Evolutionary conservation across 92 coral and sea anemone genomes (phyloP), one percentile per base, ranked within the genome.

Genomic region (Zoanthus gigantus): DNA sequence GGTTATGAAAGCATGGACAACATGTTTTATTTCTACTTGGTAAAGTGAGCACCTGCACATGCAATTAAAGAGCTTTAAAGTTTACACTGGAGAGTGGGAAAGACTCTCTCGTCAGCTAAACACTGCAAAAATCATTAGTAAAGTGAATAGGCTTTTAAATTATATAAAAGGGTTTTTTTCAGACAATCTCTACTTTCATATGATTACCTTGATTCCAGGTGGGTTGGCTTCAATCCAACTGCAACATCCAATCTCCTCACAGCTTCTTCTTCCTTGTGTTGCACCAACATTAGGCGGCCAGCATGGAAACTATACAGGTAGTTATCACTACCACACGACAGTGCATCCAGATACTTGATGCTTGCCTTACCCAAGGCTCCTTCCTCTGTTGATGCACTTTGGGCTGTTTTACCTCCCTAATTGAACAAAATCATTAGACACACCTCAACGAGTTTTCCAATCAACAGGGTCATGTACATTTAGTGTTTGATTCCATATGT

Each of bases 341-440:
- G 82, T 46, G 99, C 99, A 91, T 97, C 99, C 61, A 89, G 67
- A 72, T 97, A 97, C 94, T 97, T 97, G 77, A 93, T 63, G 83
- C 85, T 95, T 46, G 99, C 99, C 87, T 97, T 97, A 28, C 99
- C 98, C 76, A 95, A 92, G 30, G 90, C 83, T 76, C 93, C 97
- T 54, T 97, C 98, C 63, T 95, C 99, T 83, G 92, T 89, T 45
- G 88, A 85, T 12, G 96, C 98, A 29, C 88, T 89, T 77, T 95
- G 96, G 31, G 96, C 96, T 32, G 95, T 90, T 76, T 97, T 97
- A 29, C 92, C 92, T 30, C 88, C 92, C 92, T 89, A 10, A 11
- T 7, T n/a, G 16, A 7, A 7, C 9, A 60, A 76, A 60, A 56
- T 14, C 48, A 34, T 17, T 66, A 45, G 52, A 1, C 53, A 32